Conservation (phyloP, 2,113 vertebrate genomes). For the Mixornis gularis region DNA sequence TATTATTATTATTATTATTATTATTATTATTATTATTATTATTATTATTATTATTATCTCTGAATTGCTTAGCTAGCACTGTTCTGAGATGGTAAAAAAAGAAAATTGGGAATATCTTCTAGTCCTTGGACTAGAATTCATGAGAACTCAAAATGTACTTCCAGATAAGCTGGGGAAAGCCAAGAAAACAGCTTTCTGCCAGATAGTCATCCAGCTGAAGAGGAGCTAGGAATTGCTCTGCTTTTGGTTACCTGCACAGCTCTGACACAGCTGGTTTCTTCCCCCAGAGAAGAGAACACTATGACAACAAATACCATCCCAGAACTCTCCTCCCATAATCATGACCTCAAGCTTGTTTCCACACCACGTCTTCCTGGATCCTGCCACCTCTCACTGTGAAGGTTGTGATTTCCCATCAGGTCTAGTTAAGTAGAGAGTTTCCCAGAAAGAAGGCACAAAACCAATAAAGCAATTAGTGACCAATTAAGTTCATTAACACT, state of each 20-base stretch:
- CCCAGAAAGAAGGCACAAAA: slow-evolving; percentile 9
- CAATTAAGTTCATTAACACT: slow-evolving; percentile 41
- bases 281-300: background rate
- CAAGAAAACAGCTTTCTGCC: background rate
- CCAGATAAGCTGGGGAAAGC: background rate
- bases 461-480: slow-evolving; percentile 35
- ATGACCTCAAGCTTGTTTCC: background rate
- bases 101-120: background rate
- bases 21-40: background rate
- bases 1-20: no score
- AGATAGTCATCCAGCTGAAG: background rate
- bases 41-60: background rate
- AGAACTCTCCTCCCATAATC: background rate
- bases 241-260: background rate
- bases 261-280: background rate
- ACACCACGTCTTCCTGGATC: background rate
- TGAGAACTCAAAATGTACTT: background rate
- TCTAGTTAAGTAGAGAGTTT: background rate
- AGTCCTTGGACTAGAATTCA: background rate
- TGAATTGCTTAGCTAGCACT: background rate
- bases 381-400: background rate
- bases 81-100: background rate
- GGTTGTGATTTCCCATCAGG: background rate
- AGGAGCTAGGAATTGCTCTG: background rate
- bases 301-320: background rate